Evolutionary conservation across 2,888 invertebrate species (phyloP).

Genomic region (Dexiosoma caninum): DNA sequence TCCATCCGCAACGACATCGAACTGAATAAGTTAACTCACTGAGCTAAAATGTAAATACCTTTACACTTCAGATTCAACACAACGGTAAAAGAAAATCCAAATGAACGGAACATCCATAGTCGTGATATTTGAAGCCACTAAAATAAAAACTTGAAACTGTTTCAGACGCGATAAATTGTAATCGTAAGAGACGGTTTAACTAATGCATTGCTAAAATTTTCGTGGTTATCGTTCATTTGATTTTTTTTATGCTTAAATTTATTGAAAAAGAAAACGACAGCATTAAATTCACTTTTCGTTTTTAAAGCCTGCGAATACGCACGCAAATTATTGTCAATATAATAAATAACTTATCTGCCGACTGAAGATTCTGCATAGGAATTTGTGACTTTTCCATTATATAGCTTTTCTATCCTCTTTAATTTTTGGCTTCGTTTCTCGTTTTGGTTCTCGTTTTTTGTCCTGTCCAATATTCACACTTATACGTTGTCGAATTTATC

Average conservation of each 20-base stretch:
- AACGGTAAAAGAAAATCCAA: not conserved
- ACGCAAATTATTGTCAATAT: constrained; percentile 23
- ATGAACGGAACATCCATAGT: not conserved
- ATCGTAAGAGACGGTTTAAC: not conserved
- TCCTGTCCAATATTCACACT: constrained; percentile 49
- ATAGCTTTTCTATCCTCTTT: not conserved
- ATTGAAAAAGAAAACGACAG: constrained; percentile 23
- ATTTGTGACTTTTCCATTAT: not conserved
- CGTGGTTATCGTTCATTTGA: too few species aligned
- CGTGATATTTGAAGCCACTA: not conserved
- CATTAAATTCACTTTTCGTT: constrained; percentile 5
- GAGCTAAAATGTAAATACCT: constrained; percentile 38
- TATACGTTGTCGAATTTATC: constrained; percentile 43
- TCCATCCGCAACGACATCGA: constrained; percentile 36
- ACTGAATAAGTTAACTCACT: constrained; percentile 57
- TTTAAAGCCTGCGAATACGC: not conserved
- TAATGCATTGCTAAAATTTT: too few species aligned
- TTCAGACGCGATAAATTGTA: constrained; percentile 4
- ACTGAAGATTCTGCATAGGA: not conserved
- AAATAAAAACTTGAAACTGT: constrained; percentile 4
- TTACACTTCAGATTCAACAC: constrained; percentile 32
- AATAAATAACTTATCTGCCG: not conserved
- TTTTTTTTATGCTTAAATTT: not conserved
- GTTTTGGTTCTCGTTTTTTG: not conserved
- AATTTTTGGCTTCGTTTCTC: not conserved